Conservation (phyloP, 1,140 invertebrate species). For the Euglossa dilemma region DNA sequence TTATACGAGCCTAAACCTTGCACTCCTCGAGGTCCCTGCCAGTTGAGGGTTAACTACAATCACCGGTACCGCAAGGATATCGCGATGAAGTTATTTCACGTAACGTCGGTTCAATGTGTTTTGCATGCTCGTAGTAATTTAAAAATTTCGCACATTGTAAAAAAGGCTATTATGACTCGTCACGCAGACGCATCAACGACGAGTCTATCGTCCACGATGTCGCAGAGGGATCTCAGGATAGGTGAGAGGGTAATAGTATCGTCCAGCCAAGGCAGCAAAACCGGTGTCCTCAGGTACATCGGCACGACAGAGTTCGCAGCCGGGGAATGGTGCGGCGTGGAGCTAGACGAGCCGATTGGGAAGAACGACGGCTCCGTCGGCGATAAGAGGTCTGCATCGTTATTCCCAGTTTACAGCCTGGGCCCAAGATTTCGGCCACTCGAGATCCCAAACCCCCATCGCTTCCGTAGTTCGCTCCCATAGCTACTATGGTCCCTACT, state of each 20-base stretch:
- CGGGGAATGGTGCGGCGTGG: constrained; percentile 97
- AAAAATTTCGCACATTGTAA: constrained; percentile 15
- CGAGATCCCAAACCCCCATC: not conserved
- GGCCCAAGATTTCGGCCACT: not conserved
- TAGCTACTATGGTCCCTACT: too few relatives aligned
- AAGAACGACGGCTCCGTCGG: constrained; percentile 98
- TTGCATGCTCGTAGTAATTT: not conserved
- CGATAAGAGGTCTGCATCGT: constrained; percentile 86
- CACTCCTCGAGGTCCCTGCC: not conserved
- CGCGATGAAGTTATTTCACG: not conserved
- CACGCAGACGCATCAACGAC: constrained; percentile 85
- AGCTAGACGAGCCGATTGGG: constrained; percentile 95
- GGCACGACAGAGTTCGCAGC: constrained; percentile 94
- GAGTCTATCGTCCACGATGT: constrained; percentile 82
- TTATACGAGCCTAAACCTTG: not conserved
- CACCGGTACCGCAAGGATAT: not conserved
- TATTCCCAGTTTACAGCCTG: not conserved
- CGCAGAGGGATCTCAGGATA: constrained; percentile 86
- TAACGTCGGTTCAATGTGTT: not conserved
- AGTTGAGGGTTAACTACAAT: not conserved
- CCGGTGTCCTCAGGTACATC: constrained; percentile 92
- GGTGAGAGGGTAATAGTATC: constrained; percentile 96
- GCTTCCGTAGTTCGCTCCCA: not conserved
- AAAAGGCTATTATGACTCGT: constrained; percentile 51
- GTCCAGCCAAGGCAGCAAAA: constrained; percentile 93